Conservation (phyloP, 1,140 invertebrate species). For the Delia radicum region DNA sequence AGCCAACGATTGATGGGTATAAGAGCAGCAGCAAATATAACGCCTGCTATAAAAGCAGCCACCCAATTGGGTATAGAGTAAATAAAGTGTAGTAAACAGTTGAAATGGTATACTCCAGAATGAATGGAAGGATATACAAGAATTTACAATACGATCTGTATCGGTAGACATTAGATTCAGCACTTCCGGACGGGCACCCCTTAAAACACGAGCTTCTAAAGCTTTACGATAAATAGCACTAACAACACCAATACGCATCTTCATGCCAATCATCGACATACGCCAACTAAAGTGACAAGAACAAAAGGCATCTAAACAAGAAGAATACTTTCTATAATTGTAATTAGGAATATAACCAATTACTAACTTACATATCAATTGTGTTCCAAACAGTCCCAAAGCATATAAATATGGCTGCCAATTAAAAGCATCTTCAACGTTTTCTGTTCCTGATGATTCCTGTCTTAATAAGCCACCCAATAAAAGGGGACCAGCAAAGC, state of each 20-base stretch:
- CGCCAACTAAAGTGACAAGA: conserved; percentile 88
- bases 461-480: conserved; percentile 58
- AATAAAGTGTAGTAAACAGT: conserved; percentile 75
- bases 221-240: conserved; percentile 86
- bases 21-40: conserved; percentile 81
- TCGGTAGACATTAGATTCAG: conserved; percentile 98
- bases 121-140: conserved; percentile 93
- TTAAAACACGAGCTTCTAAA: conserved; percentile 60
- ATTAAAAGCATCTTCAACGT: conserved; percentile 57
- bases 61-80: conserved; percentile 86
- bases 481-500: conserved; percentile 87
- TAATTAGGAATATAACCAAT: not conserved
- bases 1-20: conserved; percentile 94
- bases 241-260: conserved; percentile 82
- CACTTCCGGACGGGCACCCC: conserved; percentile 66
- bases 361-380: conserved; percentile 62
- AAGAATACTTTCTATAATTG: not conserved
- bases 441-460: conserved; percentile 45
- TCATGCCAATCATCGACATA: conserved; percentile 81
- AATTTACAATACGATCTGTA: conserved; percentile 91
- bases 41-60: conserved; percentile 86
- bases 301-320: conserved; percentile 67
- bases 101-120: conserved; percentile 96
- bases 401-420: conserved; percentile 72
- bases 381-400: conserved; percentile 66